Conservation (phyloP, 2,888 invertebrate genomes). For the Acleris holmiana region DNA sequence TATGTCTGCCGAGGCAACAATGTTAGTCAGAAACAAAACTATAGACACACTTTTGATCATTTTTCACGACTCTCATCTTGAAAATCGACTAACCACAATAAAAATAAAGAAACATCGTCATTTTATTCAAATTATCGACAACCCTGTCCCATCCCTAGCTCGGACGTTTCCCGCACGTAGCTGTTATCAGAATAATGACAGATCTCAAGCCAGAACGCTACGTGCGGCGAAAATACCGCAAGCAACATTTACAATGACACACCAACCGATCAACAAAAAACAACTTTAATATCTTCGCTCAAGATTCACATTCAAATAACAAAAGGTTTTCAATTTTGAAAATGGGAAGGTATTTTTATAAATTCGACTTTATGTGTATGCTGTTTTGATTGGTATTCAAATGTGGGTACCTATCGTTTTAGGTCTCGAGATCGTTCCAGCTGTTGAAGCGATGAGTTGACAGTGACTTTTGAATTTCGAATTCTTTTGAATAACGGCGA, state of each 20-base stretch:
- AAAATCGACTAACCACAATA: background rate
- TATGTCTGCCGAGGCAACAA: too few relatives aligned
- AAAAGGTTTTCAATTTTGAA: background rate
- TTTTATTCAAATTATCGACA: conserved; percentile 45
- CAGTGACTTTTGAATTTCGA: conserved; percentile 36
- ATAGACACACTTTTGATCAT: too few relatives aligned
- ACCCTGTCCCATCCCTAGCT: conserved; percentile 55
- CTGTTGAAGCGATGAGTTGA: conserved; percentile 34
- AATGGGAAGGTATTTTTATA: background rate
- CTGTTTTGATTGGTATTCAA: background rate
- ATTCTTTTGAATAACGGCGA: conserved; percentile 25
- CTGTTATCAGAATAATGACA: conserved; percentile 83
- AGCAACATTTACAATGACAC: conserved; percentile 39
- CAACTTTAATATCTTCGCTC: background rate
- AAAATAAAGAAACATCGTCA: conserved; percentile 41
- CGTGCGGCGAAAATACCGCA: conserved; percentile 78
- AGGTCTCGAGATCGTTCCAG: conserved; percentile 8
- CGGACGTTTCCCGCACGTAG: conserved; percentile 70
- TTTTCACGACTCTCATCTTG: too few relatives aligned
- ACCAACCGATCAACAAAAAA: background rate
- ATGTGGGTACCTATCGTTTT: background rate
- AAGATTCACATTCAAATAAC: conserved; percentile 1
- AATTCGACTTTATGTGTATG: conserved; percentile 9
- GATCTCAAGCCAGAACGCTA: conserved; percentile 72
- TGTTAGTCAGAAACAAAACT: too few relatives aligned